Conservation (phyloP, 2,113 vertebrate species). For the Eurypyga helias region DNA sequence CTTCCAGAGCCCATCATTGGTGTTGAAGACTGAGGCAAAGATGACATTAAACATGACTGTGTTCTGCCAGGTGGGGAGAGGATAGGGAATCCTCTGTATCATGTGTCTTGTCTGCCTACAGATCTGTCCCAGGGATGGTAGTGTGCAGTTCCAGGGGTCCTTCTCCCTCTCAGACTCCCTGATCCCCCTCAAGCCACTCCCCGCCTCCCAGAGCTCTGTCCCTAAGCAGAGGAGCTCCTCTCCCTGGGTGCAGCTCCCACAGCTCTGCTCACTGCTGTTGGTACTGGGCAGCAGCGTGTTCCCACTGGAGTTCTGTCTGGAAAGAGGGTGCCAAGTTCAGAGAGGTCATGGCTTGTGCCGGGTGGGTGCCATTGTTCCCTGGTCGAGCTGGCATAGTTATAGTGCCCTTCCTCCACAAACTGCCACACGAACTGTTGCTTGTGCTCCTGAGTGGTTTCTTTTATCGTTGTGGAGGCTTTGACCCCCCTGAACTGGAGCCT, state of each 20-base stretch:
- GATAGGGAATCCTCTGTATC: neutral
- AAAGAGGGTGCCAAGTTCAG: neutral
- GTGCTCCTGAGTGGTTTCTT: neutral
- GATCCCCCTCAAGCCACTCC: too few relatives aligned
- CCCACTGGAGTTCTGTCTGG: neutral
- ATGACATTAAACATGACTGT: neutral
- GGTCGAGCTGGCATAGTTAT: neutral
- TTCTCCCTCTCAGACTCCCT: too few relatives aligned
- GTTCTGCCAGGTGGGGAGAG: neutral
- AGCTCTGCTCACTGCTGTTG: too few relatives aligned
- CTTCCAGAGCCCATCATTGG: neutral
- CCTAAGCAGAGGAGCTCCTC: too few relatives aligned
- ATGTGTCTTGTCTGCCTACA: too few relatives aligned
- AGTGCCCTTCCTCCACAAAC: rapidly evolving
- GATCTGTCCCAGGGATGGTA: too few relatives aligned
- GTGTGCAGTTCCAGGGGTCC: too few relatives aligned
- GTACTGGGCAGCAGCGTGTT: too few relatives aligned
- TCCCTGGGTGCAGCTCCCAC: too few relatives aligned
- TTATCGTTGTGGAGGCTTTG: neutral
- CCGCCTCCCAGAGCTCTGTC: too few relatives aligned
- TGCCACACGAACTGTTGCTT: rapidly evolving
- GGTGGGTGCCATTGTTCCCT: neutral
- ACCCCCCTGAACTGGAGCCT: too few relatives aligned
- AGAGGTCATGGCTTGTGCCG: rapidly evolving
- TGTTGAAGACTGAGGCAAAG: neutral